Evolutionary conservation across 2,888 invertebrate genomes (phyloP).

Genomic region (Leptinotarsa peninsularis): DNA sequence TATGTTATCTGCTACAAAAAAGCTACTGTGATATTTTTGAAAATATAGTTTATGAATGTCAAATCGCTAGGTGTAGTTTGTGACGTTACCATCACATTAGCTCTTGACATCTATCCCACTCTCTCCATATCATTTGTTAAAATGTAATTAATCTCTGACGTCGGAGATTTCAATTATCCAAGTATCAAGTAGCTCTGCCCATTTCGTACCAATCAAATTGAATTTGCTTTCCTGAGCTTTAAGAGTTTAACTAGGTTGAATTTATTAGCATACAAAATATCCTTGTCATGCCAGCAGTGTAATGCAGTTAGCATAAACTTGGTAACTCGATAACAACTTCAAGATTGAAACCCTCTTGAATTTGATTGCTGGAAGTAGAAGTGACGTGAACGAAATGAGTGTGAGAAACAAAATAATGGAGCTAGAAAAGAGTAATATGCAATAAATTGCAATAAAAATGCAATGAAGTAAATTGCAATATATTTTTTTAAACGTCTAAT

Average conservation of each 20-base stretch:
- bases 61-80: too few species aligned
- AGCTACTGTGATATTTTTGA: too few species aligned
- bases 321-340: slow-evolving; percentile 37
- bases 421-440: neutral
- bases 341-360: slow-evolving; percentile 24
- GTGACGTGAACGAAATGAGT: slow-evolving; percentile 6
- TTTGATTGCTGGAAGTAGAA: slow-evolving; percentile 9
- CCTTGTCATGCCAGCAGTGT: slow-evolving; percentile 25
- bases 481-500: too few species aligned
- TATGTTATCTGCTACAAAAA: too few species aligned
- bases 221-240: slow-evolving; percentile 24
- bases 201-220: slow-evolving; percentile 22
- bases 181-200: slow-evolving; percentile 18
- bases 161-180: neutral
- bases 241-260: slow-evolving; percentile 36
- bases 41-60: too few species aligned
- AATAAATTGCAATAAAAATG: too few species aligned
- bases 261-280: slow-evolving; percentile 38
- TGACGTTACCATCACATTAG: too few species aligned
- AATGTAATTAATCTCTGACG: neutral
- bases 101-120: too few species aligned
- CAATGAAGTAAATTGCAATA: too few species aligned
- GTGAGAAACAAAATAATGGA: neutral
- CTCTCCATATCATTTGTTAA: neutral
- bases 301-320: slow-evolving; percentile 33